A percentile compares a stretch with the other conserved stretches of the same genome.
Evolutionary conservation across 2,888 invertebrate genomes (phyloP).

Genomic region (Drosophila peninsularis): DNA sequence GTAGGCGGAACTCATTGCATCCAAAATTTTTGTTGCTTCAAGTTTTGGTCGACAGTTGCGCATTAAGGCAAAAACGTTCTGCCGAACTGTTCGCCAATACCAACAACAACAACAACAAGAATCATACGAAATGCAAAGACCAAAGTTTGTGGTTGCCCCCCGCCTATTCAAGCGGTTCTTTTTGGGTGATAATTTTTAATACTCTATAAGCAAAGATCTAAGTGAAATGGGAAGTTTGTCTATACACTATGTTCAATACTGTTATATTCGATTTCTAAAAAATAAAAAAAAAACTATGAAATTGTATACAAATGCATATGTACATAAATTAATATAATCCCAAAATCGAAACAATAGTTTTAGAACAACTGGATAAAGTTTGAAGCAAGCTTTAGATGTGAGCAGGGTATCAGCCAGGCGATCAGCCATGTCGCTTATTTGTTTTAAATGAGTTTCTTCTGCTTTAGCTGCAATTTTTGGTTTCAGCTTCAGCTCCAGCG

Average conservation of each 20-base stretch:
- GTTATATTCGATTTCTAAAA: neutral
- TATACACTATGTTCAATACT: no score
- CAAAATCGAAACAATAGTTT: no score
- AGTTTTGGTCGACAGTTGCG: constrained; percentile 33
- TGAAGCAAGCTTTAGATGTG: neutral
- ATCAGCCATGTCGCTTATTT: neutral
- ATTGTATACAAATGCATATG: neutral
- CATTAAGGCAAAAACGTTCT: constrained; percentile 34
- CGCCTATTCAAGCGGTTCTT: constrained; percentile 1
- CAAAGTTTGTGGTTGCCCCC: constrained; percentile 14
- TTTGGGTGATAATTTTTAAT: constrained; percentile 24
- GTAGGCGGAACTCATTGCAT: neutral
- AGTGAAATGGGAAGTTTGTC: neutral
- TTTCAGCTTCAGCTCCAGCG: neutral
- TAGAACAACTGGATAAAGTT: neutral
- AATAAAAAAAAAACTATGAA: no score
- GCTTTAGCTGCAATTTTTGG: constrained; percentile 11
- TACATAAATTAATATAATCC: no score
- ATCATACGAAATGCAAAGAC: constrained; percentile 13
- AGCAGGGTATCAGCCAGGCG: neutral
- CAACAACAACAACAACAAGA: constrained; percentile 17
- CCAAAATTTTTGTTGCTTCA: constrained; percentile 27
- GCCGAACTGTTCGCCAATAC: constrained; percentile 37
- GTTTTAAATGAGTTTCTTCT: constrained; percentile 30
- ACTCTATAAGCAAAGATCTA: neutral